Conservation (phyloP, 37 sponge, comb jelly and placozoan species). For the Axinella damicornis region DNA sequence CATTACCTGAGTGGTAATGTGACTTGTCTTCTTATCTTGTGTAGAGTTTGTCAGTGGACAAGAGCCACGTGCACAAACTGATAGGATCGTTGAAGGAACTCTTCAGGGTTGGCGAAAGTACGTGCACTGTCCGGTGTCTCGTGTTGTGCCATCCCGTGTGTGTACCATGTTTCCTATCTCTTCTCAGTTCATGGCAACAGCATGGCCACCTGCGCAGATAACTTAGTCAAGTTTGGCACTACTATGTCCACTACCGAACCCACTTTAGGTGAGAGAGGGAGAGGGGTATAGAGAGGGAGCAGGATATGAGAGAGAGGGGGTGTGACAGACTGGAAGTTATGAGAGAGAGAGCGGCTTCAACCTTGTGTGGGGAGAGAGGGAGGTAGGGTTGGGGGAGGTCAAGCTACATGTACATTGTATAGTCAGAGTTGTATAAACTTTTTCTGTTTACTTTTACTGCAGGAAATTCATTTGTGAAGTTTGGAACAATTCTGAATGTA, state of each 20-base stretch:
- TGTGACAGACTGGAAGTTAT: no score
- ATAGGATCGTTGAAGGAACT: slow-evolving; percentile 60
- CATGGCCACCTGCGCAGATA: slow-evolving; percentile 49
- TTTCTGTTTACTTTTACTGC: not conserved
- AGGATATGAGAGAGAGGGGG: not conserved
- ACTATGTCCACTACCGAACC: slow-evolving; percentile 57
- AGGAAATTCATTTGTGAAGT: slow-evolving; percentile 76
- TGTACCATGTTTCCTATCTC: not conserved
- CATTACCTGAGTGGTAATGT: no score
- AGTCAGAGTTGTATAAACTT: no score
- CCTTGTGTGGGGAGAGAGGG: no score
- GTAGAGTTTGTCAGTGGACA: slow-evolving; percentile 68
- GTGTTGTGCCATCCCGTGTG: not conserved
- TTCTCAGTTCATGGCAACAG: slow-evolving; percentile 47
- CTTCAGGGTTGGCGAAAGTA: slow-evolving; percentile 66
- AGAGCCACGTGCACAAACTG: slow-evolving; percentile 72
- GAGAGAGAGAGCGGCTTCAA: no score
- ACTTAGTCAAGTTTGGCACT: slow-evolving; percentile 76
- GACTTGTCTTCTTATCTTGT: not conserved
- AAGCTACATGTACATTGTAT: no score
- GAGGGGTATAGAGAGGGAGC: not conserved
- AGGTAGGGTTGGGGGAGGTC: no score
- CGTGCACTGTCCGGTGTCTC: not conserved
- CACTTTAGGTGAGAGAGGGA: slow-evolving; percentile 38
- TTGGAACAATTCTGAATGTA: slow-evolving; percentile 71